Evolutionary conservation across 2,113 vertebrate genomes (phyloP), one percentile per base, ranked within the genome.

Genomic region (Tretioscincus oriximinensis): DNA sequence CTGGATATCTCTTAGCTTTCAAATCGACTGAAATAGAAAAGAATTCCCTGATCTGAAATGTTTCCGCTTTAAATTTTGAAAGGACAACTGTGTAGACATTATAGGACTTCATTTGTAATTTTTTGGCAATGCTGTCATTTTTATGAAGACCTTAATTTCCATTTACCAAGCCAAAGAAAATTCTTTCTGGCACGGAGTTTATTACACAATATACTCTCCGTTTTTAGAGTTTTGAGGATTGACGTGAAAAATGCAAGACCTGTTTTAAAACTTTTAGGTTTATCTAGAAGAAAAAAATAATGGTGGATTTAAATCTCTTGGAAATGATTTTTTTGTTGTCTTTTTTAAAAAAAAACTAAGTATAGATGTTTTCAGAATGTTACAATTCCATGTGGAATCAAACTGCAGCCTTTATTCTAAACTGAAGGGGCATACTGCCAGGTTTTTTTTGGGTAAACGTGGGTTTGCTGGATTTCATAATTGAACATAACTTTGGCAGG

Each of bases 61-160:
- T 9, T 41, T 85, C 78, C 78, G 81, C 60, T 67, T 41, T 35
- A 65, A 58, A 26, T 41, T 66, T 60, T 80, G 60, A 72, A 74
- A 1, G 61, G 64, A 86, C 68, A 80, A 1, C 1, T 0, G 0
- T 1, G 9, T 71, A 88, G 88, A 83, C 81, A 84, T 81, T 82
- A 45, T 81, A 91, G 78, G 74, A 63, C 82, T 47, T 12, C 74
- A 82, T 87, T 88, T 92, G 89, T 90, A 85, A 88, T 80, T 90
- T 41, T 89, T 92, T 91, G 90, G 90, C 90, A 88, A 85, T 67
- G 80, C 70, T 51, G 20, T 49, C 29, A 41, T 85, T 90, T 88
- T 90, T 85, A 83, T 69, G 89, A 83, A 86, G 91, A 89, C 79
- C 88, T 90, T 85, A 89, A 84, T 93, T 93, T 93, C 91, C 90